These are phyloP conservation scores for Dasysyrphus albostriatus DNA, from an alignment of 2,888 invertebrate species.

Conservation along the genomic window DNA sequence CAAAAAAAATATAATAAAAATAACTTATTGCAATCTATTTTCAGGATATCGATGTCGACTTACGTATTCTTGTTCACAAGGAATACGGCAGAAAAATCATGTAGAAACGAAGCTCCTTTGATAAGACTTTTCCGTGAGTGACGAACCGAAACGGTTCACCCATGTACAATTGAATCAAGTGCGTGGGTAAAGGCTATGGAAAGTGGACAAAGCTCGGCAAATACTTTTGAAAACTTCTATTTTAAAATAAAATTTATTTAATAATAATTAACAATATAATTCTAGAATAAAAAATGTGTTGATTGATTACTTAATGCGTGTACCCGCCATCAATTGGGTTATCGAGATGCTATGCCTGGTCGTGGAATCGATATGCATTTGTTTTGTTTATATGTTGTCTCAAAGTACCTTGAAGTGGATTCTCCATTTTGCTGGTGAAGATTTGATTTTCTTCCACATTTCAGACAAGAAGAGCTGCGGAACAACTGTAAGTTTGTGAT, in stretches of 20 bases:
- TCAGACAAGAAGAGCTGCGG: conserved; percentile 96
- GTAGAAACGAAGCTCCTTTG: conserved; percentile 99
- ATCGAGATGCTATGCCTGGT: conserved; percentile 99
- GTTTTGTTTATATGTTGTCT: conserved; percentile 99
- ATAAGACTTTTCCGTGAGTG: conserved; percentile 98
- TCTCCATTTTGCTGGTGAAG: conserved; percentile 98
- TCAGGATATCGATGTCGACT: conserved; percentile 94
- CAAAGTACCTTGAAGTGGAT: conserved; percentile 98
- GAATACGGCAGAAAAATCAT: conserved; percentile 98
- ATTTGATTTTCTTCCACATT: conserved; percentile 98
- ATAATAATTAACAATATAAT: background rate
- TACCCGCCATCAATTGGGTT: conserved; percentile 92
- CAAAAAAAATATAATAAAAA: no score
- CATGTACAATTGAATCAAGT: conserved; percentile 97
- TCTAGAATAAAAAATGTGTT: conserved; percentile 89
- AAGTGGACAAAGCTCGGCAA: conserved; percentile 87
- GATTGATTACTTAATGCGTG: conserved; percentile 90
- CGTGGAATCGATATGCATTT: conserved; percentile 98
- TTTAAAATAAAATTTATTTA: background rate
- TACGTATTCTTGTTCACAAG: conserved; percentile 93
- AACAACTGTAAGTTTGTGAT: conserved; percentile 89
- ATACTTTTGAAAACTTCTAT: conserved; percentile 52
- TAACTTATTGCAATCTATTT: background rate
- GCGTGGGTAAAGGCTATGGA: conserved; percentile 97
- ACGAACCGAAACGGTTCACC: conserved; percentile 98